Evolutionary conservation across 2,888 invertebrate genomes (phyloP), one percentile per base, ranked within the genome.

Genomic region (Xylota segnis): DNA sequence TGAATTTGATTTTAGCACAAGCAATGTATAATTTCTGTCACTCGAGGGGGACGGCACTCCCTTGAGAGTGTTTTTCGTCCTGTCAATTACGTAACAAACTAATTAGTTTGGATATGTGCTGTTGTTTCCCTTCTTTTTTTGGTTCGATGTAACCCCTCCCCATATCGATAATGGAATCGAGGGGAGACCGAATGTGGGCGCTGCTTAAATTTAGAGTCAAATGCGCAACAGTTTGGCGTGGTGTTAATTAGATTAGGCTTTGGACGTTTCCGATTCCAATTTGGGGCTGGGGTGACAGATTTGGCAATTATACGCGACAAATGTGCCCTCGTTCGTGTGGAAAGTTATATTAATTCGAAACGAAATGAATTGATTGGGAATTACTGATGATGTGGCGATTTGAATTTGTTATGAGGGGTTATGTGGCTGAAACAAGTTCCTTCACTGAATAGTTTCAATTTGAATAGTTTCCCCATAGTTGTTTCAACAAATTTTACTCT

Each of bases 161-260:
- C 27, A 27, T n/a, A 7, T 14, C 63, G 52, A 52, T 66, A 66
- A 50, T 68, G 52, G 16, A 14, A 29, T 27, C 37, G 27, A 6
- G 12, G 32, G n/a, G 6, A 12, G 68, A 32, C 1, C 37, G 37
- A 10, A 32, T 32, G 32, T 32, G 5, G 27, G 14, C 29, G 23
- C 23, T 23, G 23, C 43, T 32, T 45, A 58, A 70, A 37, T 70
- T 68, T 68, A 29, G 50, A 61, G 61, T 27, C 16, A 45, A 23
- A 29, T 29, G 70, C 70, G 70, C 70, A 58, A 58, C 70, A 70
- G 56, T 54, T 29, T 54, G 68, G 10, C 29, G 10, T 58, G 16
- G 56, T 43, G 56, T 58, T 70, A 70, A 70, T 70, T 70, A 45
- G 56, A 70, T 70, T 70, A 70, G 16, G 58, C 56, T 40, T 9